Percentiles rank a stretch among this genome's conserved stretches.
These are phyloP conservation scores for Lampris megalopsis DNA, from an alignment of 2,113 vertebrate species.

Conservation along the genomic window DNA sequence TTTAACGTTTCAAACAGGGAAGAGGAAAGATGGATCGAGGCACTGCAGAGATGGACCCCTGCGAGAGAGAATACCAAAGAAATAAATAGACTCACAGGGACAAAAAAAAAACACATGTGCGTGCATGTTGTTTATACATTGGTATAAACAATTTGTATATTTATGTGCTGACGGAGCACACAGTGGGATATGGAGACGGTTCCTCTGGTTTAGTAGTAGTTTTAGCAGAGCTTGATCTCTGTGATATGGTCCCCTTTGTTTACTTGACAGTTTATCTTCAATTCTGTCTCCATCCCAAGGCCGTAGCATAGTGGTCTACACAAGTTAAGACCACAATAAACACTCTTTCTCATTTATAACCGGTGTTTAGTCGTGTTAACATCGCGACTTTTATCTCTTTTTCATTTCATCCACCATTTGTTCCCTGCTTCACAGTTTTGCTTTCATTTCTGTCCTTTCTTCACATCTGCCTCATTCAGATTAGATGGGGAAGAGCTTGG, in stretches of 20 bases:
- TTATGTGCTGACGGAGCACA: constrained; percentile 1
- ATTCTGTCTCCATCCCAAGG: too few species aligned
- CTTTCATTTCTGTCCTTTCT: too few species aligned
- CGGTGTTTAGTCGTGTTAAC: constrained; percentile 28
- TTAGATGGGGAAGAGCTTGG: too few species aligned
- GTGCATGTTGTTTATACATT: not conserved
- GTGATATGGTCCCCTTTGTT: too few species aligned
- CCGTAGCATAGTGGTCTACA: too few species aligned
- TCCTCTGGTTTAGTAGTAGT: not conserved
- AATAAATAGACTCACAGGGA: not conserved
- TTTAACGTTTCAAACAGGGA: constrained; percentile 7
- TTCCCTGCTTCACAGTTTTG: too few species aligned
- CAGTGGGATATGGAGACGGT: constrained; percentile 27
- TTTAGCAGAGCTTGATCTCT: too few species aligned
- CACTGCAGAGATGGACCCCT: not conserved
- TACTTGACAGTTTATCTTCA: too few species aligned
- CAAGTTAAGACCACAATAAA: constrained; percentile 4
- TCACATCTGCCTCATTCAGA: too few species aligned
- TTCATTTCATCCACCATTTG: constrained; percentile 9
- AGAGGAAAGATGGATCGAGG: not conserved
- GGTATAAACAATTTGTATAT: not conserved
- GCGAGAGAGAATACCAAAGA: not conserved
- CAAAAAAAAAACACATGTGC: not conserved
- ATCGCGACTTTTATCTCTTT: constrained; percentile 41
- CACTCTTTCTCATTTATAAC: constrained; percentile 27